Evolutionary conservation across 2,113 vertebrate genomes (phyloP).

Genomic region (Pterocles gutturalis): DNA sequence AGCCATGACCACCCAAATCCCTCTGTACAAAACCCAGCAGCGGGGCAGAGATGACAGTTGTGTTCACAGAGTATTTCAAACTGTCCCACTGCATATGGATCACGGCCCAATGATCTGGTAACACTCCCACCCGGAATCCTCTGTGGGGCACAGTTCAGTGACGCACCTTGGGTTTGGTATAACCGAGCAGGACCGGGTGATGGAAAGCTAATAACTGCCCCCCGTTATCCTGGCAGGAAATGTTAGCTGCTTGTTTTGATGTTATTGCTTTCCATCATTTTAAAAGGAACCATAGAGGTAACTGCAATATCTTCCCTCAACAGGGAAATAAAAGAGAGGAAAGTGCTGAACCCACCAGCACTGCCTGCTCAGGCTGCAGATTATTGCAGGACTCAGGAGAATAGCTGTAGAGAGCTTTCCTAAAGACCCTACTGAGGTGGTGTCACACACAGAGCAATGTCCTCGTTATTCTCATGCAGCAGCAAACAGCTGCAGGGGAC

Average conservation of each 20-base stretch:
- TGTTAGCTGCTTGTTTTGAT: not conserved
- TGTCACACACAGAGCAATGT: not conserved
- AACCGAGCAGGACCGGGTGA: not conserved
- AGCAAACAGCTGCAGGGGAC: not conserved
- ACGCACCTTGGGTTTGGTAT: not conserved
- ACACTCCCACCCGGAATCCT: not conserved
- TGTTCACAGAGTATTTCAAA: not conserved
- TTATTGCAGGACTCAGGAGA: not conserved
- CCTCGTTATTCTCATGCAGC: not conserved
- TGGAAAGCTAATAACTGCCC: not conserved
- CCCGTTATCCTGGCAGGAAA: not conserved
- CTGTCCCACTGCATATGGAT: accelerated
- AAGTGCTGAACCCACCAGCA: not conserved
- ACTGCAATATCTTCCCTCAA: not conserved
- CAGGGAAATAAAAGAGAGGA: not conserved
- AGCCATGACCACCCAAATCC: not conserved
- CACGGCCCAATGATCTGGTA: not conserved
- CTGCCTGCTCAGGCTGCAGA: not conserved
- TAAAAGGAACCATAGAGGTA: not conserved
- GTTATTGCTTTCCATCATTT: not conserved
- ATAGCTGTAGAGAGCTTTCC: not conserved
- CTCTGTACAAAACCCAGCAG: not conserved
- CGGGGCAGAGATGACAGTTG: not conserved
- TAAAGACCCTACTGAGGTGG: not conserved
- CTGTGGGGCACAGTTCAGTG: not conserved